Evolutionary conservation across 2,888 invertebrate genomes (phyloP), one percentile per base, ranked within the genome.

Genomic region (Junonia oenone): DNA sequence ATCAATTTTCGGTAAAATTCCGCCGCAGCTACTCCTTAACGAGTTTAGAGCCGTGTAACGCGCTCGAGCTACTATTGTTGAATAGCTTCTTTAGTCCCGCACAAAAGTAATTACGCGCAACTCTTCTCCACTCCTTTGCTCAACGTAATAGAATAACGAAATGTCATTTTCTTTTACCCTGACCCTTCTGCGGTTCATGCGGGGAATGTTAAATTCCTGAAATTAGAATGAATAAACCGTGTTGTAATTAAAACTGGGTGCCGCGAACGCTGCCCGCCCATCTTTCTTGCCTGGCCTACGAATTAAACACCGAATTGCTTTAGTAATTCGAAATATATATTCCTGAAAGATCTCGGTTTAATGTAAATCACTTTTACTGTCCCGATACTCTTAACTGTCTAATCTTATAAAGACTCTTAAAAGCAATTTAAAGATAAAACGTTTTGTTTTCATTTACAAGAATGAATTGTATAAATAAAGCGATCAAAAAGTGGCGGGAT

Each of bases 281-380:
- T 89, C 85, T 81, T 87, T 89, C 89, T 89, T 87, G 78, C 78
- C 78, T 79, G 81, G 87, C 82, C 89, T 80, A 82, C 87, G 88
- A 89, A 88, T 90, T 89, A 90, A 88, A 81, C 83, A 86, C 81
- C 79, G 84, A 85, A 90, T 88, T 83, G 85, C 87, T 89, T 82
- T 76, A 78, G 88, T 88, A 88, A 87, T 88, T 85, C 82, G 71
- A 85, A 82, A 86, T 86, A 86, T 84, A 88, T 88, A 85, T 88
- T 86, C 85, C 77, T 80, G 65, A 67, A 67, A 75, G 81, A 80
- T 83, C 82, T 83, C 75, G 73, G 78, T 83, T 82, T 80, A 80
- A 83, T 79, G 81, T 88, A 89, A 88, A 88, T 88, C 88, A 87
- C 89, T 83, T 89, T 86, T 82, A 85, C 80, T 81, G 82, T 83